Conservation (phyloP, 2,888 invertebrate genomes). For the Masnerella sp. region DNA sequence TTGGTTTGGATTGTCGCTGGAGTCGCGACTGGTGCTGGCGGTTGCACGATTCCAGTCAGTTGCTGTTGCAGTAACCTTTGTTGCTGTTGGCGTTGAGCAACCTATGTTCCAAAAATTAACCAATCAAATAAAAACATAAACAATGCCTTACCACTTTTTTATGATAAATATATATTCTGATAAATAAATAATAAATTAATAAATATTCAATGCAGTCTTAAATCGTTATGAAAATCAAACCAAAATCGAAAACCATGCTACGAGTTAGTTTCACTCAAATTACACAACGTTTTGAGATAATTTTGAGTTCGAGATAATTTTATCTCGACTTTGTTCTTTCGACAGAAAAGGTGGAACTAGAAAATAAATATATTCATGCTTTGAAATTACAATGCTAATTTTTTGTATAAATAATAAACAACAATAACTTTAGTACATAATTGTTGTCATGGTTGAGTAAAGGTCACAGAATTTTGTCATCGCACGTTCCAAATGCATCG, state of each 20-base stretch:
- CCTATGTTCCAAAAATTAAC: conserved; percentile 75
- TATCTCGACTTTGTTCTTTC: too few species aligned
- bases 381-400: too few species aligned
- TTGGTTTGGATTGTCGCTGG: conserved; percentile 69
- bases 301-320: too few species aligned
- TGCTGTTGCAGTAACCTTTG: conserved; percentile 80
- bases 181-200: too few species aligned
- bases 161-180: too few species aligned
- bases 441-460: conserved; percentile 50
- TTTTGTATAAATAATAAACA: too few species aligned
- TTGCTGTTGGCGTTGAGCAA: conserved; percentile 84
- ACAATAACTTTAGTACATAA: too few species aligned
- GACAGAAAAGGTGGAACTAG: too few species aligned
- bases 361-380: too few species aligned
- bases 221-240: conserved; percentile 11
- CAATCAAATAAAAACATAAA: neutral
- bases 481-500: conserved; percentile 12
- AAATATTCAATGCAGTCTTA: conserved; percentile 5
- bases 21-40: conserved; percentile 70
- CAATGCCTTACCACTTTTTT: too few species aligned
- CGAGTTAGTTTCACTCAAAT: conserved; percentile 40
- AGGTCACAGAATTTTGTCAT: conserved; percentile 3
- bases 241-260: conserved; percentile 46
- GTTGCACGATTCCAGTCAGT: conserved; percentile 71
- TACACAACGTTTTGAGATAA: conserved; percentile 9